phyloP scores from a whole-genome alignment of 2,797 vertebrate genomes.

The Poecile montanus region DNA sequence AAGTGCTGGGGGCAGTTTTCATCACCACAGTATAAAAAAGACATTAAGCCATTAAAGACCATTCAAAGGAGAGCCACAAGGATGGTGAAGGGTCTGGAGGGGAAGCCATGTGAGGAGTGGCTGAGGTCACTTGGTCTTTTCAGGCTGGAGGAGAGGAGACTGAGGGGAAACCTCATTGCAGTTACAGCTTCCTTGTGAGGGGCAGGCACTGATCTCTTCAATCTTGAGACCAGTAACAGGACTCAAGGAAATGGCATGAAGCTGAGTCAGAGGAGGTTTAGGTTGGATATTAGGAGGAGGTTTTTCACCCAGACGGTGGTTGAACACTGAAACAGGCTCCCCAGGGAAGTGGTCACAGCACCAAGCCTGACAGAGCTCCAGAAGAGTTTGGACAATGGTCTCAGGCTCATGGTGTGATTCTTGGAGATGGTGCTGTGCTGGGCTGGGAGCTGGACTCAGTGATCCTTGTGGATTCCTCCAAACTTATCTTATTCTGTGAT shows the following conservation, averaged over 20 bases:
- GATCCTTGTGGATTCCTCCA: neutral
- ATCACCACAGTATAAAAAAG: neutral
- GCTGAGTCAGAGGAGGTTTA: neutral
- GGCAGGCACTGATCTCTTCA: neutral
- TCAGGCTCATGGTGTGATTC: neutral
- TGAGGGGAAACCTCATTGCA: neutral
- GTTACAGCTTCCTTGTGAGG: neutral
- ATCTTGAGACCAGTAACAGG: neutral
- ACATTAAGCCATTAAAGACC: neutral
- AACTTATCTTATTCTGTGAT: neutral
- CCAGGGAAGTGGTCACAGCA: neutral
- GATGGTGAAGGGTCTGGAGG: neutral
- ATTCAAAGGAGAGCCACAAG: neutral
- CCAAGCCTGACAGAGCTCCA: neutral
- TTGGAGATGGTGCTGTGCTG: neutral
- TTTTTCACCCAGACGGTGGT: neutral
- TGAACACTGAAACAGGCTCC: neutral
- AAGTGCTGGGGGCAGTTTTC: fast-evolving
- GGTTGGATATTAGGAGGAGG: neutral
- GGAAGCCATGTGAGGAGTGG: neutral
- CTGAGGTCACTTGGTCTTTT: neutral
- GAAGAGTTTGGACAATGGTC: neutral
- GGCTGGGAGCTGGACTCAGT: neutral
- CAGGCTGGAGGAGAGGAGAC: neutral
- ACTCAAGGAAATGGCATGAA: neutral